A percentile compares a stretch with the other conserved stretches of the same genome.
These are phyloP conservation scores for Sylvicola cinctus DNA, from an alignment of 2,888 invertebrate species.

Conservation along the genomic window DNA sequence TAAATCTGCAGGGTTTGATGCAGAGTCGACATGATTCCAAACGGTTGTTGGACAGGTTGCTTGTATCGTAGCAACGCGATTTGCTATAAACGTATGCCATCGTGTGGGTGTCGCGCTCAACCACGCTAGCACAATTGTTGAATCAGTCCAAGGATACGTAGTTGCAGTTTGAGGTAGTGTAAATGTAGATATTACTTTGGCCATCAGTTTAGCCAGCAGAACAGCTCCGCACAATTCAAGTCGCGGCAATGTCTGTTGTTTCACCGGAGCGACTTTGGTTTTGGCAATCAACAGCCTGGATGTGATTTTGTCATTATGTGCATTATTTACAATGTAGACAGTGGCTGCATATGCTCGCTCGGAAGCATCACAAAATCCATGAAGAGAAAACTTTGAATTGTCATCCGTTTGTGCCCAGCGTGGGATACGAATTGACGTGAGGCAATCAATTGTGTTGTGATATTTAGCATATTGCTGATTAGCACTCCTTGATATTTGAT, in stretches of 20 bases:
- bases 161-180: slow-evolving; percentile 11
- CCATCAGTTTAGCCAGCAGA: slow-evolving; percentile 4
- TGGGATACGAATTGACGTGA: neutral
- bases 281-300: slow-evolving; percentile 4
- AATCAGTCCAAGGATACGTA: slow-evolving; percentile 13
- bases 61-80: slow-evolving; percentile 8
- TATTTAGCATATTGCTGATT: neutral
- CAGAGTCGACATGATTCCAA: slow-evolving; percentile 9
- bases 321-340: no score
- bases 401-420: neutral
- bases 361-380: slow-evolving; percentile 5
- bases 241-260: slow-evolving; percentile 6
- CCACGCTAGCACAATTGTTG: slow-evolving; percentile 13
- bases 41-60: slow-evolving; percentile 2
- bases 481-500: neutral
- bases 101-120: slow-evolving; percentile 4
- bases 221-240: slow-evolving; percentile 8
- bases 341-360: slow-evolving; percentile 3
- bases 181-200: neutral
- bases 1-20: slow-evolving; percentile 10
- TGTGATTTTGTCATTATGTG: neutral
- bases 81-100: slow-evolving; percentile 1
- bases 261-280: slow-evolving; percentile 7
- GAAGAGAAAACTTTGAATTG: neutral
- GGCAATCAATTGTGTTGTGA: neutral